A percentile compares a stretch with the other conserved stretches of the same genome.
phyloP scores from a whole-genome alignment of 2,113 vertebrate genomes.

The Eptatretus burgeri region DNA sequence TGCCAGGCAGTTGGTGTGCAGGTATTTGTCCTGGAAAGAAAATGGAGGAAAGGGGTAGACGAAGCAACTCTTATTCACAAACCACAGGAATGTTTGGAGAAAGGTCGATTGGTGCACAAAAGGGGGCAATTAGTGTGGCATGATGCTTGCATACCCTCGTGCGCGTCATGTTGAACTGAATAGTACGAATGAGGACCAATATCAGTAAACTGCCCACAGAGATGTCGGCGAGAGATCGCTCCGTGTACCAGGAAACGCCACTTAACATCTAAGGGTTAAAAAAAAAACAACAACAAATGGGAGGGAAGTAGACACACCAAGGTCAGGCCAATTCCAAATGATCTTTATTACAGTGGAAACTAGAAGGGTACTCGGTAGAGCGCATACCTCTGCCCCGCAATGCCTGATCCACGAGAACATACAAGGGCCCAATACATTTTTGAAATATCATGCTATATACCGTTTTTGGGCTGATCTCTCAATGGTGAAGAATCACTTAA shows the following conservation, averaged over 20 bases:
- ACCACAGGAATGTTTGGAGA: too few species aligned
- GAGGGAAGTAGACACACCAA: not conserved
- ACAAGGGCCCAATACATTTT: too few species aligned
- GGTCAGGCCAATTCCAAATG: too few species aligned
- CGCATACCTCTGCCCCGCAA: too few species aligned
- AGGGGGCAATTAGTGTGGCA: too few species aligned
- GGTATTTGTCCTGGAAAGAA: slow-evolving; percentile 61
- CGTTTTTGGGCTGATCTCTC: too few species aligned
- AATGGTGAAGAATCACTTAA: too few species aligned
- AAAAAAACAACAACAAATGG: slow-evolving; percentile 7
- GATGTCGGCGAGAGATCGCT: slow-evolving; percentile 74
- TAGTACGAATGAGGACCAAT: slow-evolving; percentile 81
- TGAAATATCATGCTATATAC: too few species aligned
- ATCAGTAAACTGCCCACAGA: slow-evolving; percentile 81
- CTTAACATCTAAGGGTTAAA: slow-evolving; percentile 34
- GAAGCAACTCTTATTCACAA: not conserved
- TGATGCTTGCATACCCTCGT: slow-evolving; percentile 31
- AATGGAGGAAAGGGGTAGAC: slow-evolving; percentile 1
- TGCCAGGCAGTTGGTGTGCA: slow-evolving; percentile 85
- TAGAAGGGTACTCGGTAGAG: too few species aligned
- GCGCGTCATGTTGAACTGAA: slow-evolving; percentile 95
- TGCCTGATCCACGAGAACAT: too few species aligned
- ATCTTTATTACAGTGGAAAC: too few species aligned
- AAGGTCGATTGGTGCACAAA: too few species aligned
- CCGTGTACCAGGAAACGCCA: slow-evolving; percentile 80